These are phyloP conservation scores for Neodiprion pinetum DNA, from an alignment of 1,140 invertebrate genomes.

Conservation along the genomic window DNA sequence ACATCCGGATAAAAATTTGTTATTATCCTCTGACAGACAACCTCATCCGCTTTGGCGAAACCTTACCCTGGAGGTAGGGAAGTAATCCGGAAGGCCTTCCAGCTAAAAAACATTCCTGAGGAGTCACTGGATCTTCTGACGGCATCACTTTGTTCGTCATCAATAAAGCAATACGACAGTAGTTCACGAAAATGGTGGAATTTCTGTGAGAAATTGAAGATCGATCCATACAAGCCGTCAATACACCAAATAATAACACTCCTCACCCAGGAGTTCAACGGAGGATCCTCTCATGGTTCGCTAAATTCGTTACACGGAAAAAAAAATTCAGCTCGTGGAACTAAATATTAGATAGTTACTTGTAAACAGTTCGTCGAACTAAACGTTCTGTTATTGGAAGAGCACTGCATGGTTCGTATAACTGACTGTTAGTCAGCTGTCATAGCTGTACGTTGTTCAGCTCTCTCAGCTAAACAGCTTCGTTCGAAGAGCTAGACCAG, in stretches of 20 bases:
- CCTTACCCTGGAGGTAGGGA: background rate
- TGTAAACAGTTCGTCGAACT: too few relatives aligned
- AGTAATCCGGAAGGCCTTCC: conserved; percentile 16
- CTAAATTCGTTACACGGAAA: conserved; percentile 12
- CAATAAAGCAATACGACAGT: conserved; percentile 15
- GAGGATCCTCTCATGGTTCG: background rate
- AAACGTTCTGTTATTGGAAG: too few relatives aligned
- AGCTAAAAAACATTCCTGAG: conserved; percentile 9
- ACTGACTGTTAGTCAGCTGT: too few relatives aligned
- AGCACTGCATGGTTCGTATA: too few relatives aligned
- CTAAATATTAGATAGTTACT: too few relatives aligned
- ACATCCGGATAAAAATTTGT: conserved; percentile 17
- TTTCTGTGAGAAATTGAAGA: conserved; percentile 15
- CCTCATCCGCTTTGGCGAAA: conserved; percentile 16
- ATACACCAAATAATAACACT: conserved; percentile 3
- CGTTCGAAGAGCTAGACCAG: too few relatives aligned
- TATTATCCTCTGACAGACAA: conserved; percentile 21
- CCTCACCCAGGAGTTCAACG: conserved; percentile 8
- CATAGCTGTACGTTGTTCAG: too few relatives aligned
- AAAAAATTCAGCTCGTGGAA: too few relatives aligned
- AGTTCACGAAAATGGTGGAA: conserved; percentile 24
- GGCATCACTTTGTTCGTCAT: conserved; percentile 12
- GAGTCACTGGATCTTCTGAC: conserved; percentile 10
- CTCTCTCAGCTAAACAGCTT: too few relatives aligned
- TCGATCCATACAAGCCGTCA: background rate